phyloP scores from a whole-genome alignment of 2,113 vertebrate genomes.

The Heloderma charlesbogerti region DNA sequence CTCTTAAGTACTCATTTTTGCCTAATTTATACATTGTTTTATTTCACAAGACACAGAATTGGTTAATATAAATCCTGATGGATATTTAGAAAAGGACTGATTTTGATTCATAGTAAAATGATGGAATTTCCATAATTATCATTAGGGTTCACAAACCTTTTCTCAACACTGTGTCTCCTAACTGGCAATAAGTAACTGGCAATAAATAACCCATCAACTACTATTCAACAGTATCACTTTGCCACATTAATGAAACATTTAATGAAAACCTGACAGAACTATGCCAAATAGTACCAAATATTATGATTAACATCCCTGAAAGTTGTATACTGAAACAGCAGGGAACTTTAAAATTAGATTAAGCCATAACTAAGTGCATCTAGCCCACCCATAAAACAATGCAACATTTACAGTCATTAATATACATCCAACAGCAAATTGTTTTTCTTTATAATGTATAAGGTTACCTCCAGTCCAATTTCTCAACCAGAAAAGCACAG shows the following conservation, averaged over 20 bases:
- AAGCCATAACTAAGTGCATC: background rate
- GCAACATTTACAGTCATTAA: background rate
- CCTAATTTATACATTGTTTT: too few species aligned
- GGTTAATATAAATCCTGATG: too few species aligned
- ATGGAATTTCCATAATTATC: too few species aligned
- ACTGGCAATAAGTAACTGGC: too few species aligned
- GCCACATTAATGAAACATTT: background rate
- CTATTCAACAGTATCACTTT: background rate
- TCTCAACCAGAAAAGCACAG: conserved; percentile 97
- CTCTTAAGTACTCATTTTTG: too few species aligned
- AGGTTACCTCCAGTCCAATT: conserved; percentile 98
- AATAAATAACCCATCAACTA: background rate
- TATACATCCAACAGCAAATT: background rate
- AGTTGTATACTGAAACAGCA: background rate
- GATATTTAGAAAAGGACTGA: too few species aligned
- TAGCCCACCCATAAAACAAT: background rate
- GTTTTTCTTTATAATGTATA: conserved; percentile 18
- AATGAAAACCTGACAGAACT: background rate
- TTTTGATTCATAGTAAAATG: too few species aligned
- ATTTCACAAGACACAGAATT: too few species aligned
- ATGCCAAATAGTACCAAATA: background rate
- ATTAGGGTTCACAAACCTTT: too few species aligned
- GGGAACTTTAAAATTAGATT: conserved; percentile 14
- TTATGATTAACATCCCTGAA: background rate
- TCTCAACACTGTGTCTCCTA: too few species aligned